Base-by-base conservation (phyloP, 2,113 vertebrate genomes). In the Xerus inauris region DNA sequence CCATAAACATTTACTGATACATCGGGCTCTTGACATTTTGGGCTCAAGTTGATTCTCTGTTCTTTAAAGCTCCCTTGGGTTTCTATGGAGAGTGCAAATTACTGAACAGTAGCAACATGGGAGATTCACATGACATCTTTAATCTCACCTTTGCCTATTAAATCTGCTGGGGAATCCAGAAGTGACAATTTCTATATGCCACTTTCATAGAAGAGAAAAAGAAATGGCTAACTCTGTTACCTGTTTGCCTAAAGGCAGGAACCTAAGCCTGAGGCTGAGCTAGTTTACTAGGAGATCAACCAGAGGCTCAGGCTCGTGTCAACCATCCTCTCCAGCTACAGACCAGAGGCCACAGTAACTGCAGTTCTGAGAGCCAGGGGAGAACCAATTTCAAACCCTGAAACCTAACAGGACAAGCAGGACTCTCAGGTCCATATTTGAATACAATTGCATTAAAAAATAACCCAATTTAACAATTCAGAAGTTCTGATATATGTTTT, bases 401-500 rank as follows among this genome's bases (percentile, higher is more conserved):
- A 97, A 49, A 79, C 0, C 13, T 69, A 95, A 92, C 19, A 5
- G 5, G 65, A 97, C 67, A 64, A 38, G 91, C n/a, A 97, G 77
- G 91, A 89, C 51, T 96, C 97, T 82, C 62, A 88, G 40, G 94
- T 65, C 67, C 65, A 4, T 86, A 92, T 10, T 62, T 94, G 96
- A 98, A 96, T 64, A 97, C 95, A 96, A 95, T 32, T 97, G 97
- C 87, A 94, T 97, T 97, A 49, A 98, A 98, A 97, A 97, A 94
- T 85, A 94, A 75, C 13, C 62, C 59, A 97, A 97, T 98, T 98
- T 98, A 98, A 96, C 98, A 98, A 98, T 97, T 98, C 97, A 98
- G 91, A 98, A 98, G 94, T 98, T 97, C 95, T 97, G 85, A 97
- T 97, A 94, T 87, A 97, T 95, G 92, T 98, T 98, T 98, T 98